Percentiles rank a stretch among this genome's conserved stretches.
These are phyloP conservation scores for Polypedilum vanderplanki DNA, from an alignment of 1,140 invertebrate species.

Conservation along the genomic window DNA sequence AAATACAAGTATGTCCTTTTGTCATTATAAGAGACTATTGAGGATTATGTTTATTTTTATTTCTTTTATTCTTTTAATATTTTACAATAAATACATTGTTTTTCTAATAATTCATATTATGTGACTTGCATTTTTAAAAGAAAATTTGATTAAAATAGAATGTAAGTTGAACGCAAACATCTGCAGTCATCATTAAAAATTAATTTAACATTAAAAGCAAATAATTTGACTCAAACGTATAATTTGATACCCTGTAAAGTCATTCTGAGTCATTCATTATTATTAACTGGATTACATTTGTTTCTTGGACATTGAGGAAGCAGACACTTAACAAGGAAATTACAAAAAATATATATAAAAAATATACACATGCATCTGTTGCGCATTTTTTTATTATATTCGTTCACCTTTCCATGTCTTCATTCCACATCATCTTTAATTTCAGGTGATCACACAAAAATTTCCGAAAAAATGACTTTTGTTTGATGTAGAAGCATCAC, in stretches of 20 bases:
- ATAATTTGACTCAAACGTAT: not conserved
- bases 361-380: slow-evolving; percentile 11
- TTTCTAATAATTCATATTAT: not conserved
- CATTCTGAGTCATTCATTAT: not conserved
- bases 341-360: not conserved
- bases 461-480: not conserved
- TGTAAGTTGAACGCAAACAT: not conserved
- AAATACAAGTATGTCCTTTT: no score
- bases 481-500: not conserved
- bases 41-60: no score
- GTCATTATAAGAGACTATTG: no score
- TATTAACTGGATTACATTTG: slow-evolving; percentile 18
- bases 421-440: not conserved
- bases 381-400: slow-evolving; percentile 9
- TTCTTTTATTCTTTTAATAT: no score
- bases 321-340: slow-evolving; percentile 17
- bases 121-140: not conserved
- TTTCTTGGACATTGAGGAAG: slow-evolving; percentile 1
- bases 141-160: not conserved
- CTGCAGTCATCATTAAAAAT: slow-evolving; percentile 18
- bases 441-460: not conserved
- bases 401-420: not conserved
- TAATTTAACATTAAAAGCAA: not conserved
- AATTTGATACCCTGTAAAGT: slow-evolving; percentile 9
- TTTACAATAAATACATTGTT: not conserved